A percentile compares a stretch with the other conserved stretches of the same genome.
These are phyloP conservation scores for Malacosoma neustria DNA, from an alignment of 2,888 invertebrate species.

Conservation along the genomic window DNA sequence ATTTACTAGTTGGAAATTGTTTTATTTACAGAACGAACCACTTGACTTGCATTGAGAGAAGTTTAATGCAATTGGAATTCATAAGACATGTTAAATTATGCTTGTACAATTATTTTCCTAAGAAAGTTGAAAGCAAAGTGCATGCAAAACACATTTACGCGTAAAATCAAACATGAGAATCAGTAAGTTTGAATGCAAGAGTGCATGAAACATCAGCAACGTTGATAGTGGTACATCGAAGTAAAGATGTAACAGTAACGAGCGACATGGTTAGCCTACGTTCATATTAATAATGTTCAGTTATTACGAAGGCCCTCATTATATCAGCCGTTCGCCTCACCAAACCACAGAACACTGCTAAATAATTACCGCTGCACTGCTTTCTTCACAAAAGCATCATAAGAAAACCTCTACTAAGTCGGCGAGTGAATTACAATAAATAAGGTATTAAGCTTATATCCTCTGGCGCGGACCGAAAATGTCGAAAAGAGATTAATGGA, in stretches of 20 bases:
- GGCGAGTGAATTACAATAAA: constrained; percentile 57
- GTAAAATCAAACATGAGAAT: constrained; percentile 10
- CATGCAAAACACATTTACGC: constrained; percentile 1
- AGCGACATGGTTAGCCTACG: constrained; percentile 47
- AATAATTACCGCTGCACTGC: constrained; percentile 62
- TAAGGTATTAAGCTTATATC: constrained; percentile 57
- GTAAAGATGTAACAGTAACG: constrained; percentile 34
- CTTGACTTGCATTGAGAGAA: constrained; percentile 24
- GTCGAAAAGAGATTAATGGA: constrained; percentile 63
- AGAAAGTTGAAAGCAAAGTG: constrained; percentile 7
- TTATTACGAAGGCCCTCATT: constrained; percentile 65
- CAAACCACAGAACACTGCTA: constrained; percentile 68
- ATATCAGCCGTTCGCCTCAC: constrained; percentile 50
- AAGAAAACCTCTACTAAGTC: constrained; percentile 60
- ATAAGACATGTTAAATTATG: constrained; percentile 19
- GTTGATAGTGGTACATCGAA: constrained; percentile 20
- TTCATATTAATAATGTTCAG: constrained; percentile 64
- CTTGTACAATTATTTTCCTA: constrained; percentile 12
- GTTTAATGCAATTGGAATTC: constrained; percentile 9
- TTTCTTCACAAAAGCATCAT: constrained; percentile 67
- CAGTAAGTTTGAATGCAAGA: constrained; percentile 15
- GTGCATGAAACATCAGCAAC: constrained; percentile 14
- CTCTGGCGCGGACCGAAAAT: constrained; percentile 52
- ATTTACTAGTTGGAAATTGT: constrained; percentile 39
- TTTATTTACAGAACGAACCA: constrained; percentile 36